Evolutionary conservation across 2,113 vertebrate genomes (phyloP), one percentile per base, ranked within the genome.

Genomic region (Anser cygnoides): DNA sequence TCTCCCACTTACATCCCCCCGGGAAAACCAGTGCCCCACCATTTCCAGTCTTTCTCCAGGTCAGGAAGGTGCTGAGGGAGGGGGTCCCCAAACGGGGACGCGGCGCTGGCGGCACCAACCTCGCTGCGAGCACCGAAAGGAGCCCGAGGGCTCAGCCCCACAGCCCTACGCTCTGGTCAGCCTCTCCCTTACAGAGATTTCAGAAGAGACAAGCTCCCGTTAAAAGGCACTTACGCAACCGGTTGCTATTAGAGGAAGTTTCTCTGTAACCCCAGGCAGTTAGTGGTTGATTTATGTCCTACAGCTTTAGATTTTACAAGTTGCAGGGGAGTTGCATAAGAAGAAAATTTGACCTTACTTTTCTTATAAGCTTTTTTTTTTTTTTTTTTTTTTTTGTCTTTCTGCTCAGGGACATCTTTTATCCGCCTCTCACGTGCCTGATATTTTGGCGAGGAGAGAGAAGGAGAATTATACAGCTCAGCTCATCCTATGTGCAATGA

Each of bases 261-360:
- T 89, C 88, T 90, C 94, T 71, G 54, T 14, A 93, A 74, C 92
- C 85, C 95, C 92, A 59, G 95, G 96, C 92, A 59, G 95, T 96
- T 95, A 70, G 96, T 28, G 83, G 94, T 89, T 97, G 95, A 92
- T 96, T 97, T 93, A 95, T 92, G 94, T 52, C 91, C 75, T 86
- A 15, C 83, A 86, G 96, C 86, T 81, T 92, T 74, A 74, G 72
- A 35, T 90, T 90, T 76, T 92, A 57, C 31, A 41, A 41, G 65
- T 74, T 88, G 67, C 80, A 86, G 68, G 2, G 28, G 37, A 55
- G 61, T 94, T 95, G 92, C 91, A 35, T 35, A 89, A 96, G 92
- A 16, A 62, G 86, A 86, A 62, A 50, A 92, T 95, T 73, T 28
- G 67, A 33, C 43, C 39, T 35, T 11, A 0, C 29, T 0, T 41